Evolutionary conservation across 1,140 invertebrate genomes (phyloP).

Genomic region (Cotesia glomerata): DNA sequence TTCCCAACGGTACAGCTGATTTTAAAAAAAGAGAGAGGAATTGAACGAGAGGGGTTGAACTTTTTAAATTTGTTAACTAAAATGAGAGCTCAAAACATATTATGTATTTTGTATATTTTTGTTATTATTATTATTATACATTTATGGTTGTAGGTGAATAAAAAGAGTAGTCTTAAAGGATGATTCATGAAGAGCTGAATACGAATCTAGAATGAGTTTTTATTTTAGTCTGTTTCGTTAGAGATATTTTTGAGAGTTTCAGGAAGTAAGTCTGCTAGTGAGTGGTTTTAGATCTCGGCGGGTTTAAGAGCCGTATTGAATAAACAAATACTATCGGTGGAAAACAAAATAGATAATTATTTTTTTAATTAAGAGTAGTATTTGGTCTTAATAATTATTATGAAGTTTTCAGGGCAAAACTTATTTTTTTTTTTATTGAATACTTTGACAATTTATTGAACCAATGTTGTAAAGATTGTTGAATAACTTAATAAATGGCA

Average conservation of each 20-base stretch:
- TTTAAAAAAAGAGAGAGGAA: background rate
- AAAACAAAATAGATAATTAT: too few relatives aligned
- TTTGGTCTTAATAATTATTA: too few relatives aligned
- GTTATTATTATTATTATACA: background rate
- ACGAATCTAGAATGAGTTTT: background rate
- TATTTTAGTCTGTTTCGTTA: constrained; percentile 15
- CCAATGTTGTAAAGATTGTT: too few relatives aligned
- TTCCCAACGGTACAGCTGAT: background rate
- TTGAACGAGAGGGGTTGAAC: background rate
- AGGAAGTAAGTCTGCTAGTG: background rate
- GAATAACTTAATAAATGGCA: too few relatives aligned
- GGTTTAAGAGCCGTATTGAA: background rate
- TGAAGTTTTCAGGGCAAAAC: too few relatives aligned
- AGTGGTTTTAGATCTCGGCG: background rate
- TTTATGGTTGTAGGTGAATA: background rate
- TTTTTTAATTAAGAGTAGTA: too few relatives aligned
- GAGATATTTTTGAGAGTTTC: constrained; percentile 1
- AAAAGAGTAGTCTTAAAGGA: background rate
- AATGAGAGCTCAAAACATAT: too few relatives aligned
- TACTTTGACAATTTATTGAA: too few relatives aligned
- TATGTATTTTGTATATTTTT: too few relatives aligned
- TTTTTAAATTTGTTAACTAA: too few relatives aligned
- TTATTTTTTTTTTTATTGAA: too few relatives aligned
- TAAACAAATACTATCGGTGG: too few relatives aligned
- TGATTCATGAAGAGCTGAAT: background rate